A percentile compares a stretch with the other conserved stretches of the same genome.
These are phyloP conservation scores for Pipra filicauda DNA, from an alignment of 2,113 vertebrate species.

Conservation along the genomic window DNA sequence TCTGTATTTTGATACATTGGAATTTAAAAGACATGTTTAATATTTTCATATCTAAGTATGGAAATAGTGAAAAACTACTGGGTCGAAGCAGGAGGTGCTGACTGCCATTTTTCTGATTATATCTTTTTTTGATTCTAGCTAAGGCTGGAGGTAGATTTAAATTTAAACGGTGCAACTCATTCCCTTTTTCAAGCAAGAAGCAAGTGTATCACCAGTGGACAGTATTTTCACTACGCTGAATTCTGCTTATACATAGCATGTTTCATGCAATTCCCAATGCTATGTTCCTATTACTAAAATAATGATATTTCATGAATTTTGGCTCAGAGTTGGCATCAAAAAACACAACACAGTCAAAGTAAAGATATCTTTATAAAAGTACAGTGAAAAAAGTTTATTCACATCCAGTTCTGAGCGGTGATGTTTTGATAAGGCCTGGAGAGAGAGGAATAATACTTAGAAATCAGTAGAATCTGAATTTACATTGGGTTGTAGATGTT, in stretches of 20 bases:
- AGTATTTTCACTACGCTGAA: not conserved
- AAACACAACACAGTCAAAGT: not conserved
- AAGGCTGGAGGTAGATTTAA: not conserved
- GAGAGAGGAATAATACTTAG: not conserved
- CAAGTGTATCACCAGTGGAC: not conserved
- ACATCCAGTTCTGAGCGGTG: not conserved
- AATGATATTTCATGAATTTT: not conserved
- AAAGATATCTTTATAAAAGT: not conserved
- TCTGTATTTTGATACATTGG: not conserved
- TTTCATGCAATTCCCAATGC: not conserved
- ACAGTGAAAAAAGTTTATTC: not conserved
- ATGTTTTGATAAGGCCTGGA: not conserved
- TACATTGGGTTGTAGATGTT: not conserved
- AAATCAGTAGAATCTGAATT: not conserved
- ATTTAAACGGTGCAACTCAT: accelerated
- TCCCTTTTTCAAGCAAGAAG: not conserved
- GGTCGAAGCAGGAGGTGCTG: not conserved
- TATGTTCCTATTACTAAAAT: not conserved
- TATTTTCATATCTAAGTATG: not conserved
- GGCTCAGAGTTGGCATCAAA: not conserved
- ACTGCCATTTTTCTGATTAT: not conserved
- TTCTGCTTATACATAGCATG: not conserved
- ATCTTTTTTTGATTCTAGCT: not conserved
- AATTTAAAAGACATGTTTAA: not conserved
- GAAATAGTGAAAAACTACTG: not conserved